Conservation (phyloP, 2,113 vertebrate species). For the Macrotus californicus region DNA sequence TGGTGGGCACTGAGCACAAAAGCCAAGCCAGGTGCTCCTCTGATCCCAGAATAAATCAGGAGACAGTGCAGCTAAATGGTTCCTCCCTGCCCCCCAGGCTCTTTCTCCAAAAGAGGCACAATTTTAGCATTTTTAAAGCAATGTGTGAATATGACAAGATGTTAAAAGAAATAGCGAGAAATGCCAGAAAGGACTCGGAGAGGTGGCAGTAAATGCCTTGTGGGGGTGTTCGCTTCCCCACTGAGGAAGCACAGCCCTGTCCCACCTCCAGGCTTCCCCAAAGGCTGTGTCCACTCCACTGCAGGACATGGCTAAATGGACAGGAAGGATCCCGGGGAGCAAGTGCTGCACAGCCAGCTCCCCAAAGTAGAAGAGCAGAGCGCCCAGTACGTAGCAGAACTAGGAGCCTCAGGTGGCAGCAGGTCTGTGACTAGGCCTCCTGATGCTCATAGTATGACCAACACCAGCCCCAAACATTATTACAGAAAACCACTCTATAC, state of each 20-base stretch:
- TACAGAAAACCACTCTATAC: not conserved
- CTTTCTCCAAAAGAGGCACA: not conserved
- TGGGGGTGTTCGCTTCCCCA: not conserved
- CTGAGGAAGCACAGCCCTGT: not conserved
- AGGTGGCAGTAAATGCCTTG: not conserved
- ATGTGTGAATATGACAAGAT: not conserved
- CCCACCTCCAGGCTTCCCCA: not conserved
- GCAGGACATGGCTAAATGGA: fast-evolving
- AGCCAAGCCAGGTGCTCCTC: not conserved
- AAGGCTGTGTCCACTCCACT: not conserved
- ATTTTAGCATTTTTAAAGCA: not conserved
- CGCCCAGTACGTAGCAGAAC: not conserved
- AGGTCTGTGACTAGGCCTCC: not conserved
- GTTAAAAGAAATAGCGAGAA: not conserved
- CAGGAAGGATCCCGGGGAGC: not conserved
- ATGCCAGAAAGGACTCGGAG: not conserved
- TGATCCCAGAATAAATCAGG: not conserved
- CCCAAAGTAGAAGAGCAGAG: not conserved
- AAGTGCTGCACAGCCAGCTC: no score
- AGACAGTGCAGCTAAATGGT: not conserved
- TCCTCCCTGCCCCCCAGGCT: not conserved
- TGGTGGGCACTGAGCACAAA: not conserved
- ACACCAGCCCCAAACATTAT: not conserved
- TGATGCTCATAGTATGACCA: not conserved
- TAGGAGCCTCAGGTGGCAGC: fast-evolving